Evolutionary conservation across 2,113 vertebrate species (phyloP).

Genomic region (Oxyura jamaicensis): DNA sequence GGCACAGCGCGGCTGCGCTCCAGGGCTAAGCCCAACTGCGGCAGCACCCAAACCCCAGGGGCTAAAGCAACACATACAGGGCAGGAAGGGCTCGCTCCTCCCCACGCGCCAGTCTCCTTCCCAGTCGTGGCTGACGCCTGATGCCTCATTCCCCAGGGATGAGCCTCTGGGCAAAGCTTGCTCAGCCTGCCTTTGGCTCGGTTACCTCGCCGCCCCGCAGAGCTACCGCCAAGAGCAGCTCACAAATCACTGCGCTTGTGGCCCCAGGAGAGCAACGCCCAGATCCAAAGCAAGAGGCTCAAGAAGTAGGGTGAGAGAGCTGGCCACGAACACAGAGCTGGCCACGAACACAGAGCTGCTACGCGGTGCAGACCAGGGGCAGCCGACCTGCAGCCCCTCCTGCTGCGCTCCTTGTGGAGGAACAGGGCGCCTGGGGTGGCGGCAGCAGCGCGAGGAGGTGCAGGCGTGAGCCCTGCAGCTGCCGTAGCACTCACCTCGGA

Average conservation of each 20-base stretch:
- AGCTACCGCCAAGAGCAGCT: neutral
- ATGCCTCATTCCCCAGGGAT: neutral
- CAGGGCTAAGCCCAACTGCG: fast-evolving
- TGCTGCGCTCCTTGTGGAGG: fast-evolving
- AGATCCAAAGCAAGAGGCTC: fast-evolving
- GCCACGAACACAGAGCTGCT: neutral
- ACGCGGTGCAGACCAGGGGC: fast-evolving
- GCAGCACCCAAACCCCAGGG: neutral
- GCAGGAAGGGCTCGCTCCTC: neutral
- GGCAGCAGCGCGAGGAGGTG: fast-evolving
- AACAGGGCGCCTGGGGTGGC: fast-evolving
- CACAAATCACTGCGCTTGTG: fast-evolving
- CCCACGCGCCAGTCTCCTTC: neutral
- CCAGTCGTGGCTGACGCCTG: neutral
- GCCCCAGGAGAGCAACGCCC: fast-evolving
- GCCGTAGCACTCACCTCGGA: constrained; percentile 79
- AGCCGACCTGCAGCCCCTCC: neutral
- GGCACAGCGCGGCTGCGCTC: fast-evolving
- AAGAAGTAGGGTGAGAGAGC: fast-evolving
- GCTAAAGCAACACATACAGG: fast-evolving
- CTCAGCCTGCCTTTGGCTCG: fast-evolving
- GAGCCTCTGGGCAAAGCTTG: neutral
- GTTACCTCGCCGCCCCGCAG: neutral
- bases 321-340: neutral
- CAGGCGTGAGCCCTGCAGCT: fast-evolving